These are phyloP conservation scores for Mythimna pallens DNA, from an alignment of 2,888 invertebrate species.

Conservation along the genomic window DNA sequence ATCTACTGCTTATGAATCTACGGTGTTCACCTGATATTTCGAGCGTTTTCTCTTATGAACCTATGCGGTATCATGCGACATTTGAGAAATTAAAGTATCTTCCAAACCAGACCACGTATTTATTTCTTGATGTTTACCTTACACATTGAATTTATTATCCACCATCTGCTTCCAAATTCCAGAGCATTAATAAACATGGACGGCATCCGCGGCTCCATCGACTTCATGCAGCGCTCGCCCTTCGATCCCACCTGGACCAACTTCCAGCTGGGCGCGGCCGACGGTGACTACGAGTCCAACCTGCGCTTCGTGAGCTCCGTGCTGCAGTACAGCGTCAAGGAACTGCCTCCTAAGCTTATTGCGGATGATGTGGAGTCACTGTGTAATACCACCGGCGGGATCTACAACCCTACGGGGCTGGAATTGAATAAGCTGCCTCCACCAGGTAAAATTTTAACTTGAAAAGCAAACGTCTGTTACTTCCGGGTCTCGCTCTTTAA, in stretches of 20 bases:
- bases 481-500: too few relatives aligned
- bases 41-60: too few relatives aligned
- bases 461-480: too few relatives aligned
- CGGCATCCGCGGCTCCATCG: constrained; percentile 95
- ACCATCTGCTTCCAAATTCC: constrained; percentile 17
- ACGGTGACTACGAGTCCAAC: constrained; percentile 92
- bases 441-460: constrained; percentile 32
- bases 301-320: constrained; percentile 94
- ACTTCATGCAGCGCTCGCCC: constrained; percentile 94
- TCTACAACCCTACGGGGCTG: constrained; percentile 94
- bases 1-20: too few relatives aligned
- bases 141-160: background rate
- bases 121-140: background rate
- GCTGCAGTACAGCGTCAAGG: constrained; percentile 93
- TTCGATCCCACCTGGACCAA: constrained; percentile 96
- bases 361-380: constrained; percentile 77
- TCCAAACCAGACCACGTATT: background rate
- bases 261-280: constrained; percentile 92
- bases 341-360: constrained; percentile 91
- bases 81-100: too few relatives aligned
- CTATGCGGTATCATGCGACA: too few relatives aligned
- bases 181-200: constrained; percentile 94
- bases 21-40: too few relatives aligned
- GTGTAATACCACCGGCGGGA: constrained; percentile 93
- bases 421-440: constrained; percentile 75